Conservation (phyloP, 2,797 vertebrate genomes). For the Enteromius paludinosus region DNA sequence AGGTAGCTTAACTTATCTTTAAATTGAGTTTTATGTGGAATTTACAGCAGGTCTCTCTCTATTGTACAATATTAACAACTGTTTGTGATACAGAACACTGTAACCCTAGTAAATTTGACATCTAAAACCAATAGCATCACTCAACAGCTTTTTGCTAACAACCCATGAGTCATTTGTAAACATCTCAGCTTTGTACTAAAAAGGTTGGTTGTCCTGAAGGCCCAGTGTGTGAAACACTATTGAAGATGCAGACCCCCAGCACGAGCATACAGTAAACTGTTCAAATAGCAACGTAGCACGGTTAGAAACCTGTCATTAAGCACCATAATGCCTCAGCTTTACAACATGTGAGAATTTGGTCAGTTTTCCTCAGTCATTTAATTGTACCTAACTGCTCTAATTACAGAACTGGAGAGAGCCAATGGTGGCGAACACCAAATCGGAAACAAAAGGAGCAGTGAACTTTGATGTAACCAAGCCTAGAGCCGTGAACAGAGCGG, state of each 20-base stretch:
- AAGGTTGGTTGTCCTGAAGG: not conserved
- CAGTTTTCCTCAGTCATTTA: conserved; percentile 46
- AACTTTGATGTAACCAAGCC: conserved; percentile 69
- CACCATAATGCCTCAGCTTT: conserved; percentile 32
- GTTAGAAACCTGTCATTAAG: conserved; percentile 47
- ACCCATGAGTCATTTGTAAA: conserved; percentile 4
- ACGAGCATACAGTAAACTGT: conserved; percentile 33
- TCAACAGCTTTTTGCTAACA: not conserved
- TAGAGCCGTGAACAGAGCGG: conserved; percentile 54
- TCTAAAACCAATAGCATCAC: not conserved
- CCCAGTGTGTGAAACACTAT: conserved; percentile 22
- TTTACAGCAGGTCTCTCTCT: not conserved
- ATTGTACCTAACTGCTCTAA: conserved; percentile 60
- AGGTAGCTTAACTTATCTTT: not conserved
- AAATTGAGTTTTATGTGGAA: not conserved
- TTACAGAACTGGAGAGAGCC: conserved; percentile 60
- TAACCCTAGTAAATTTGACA: not conserved
- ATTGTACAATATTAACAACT: not conserved
- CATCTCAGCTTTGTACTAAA: not conserved
- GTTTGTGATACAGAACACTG: not conserved
- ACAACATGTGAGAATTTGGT: conserved; percentile 36
- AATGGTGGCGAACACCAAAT: conserved; percentile 57
- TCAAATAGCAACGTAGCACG: conserved; percentile 36
- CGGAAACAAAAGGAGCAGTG: conserved; percentile 62
- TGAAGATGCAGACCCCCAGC: conserved; percentile 9